Conservation (phyloP, 2,888 invertebrate genomes). For the Apotomis capreana region DNA sequence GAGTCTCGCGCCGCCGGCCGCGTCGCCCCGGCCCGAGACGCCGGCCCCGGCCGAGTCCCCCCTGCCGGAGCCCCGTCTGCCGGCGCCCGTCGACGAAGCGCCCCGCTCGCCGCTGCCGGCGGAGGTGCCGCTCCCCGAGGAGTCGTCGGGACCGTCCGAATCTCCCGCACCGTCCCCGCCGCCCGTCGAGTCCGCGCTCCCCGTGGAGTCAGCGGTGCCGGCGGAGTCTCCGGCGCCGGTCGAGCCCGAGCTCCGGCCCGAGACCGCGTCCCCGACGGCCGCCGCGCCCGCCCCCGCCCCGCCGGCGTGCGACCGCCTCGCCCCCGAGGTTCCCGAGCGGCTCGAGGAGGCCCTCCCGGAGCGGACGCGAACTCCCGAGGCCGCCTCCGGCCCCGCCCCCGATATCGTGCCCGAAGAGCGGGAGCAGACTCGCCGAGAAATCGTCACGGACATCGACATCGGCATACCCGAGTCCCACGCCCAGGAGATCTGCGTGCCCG, state of each 20-base stretch:
- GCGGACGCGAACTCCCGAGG: conserved; percentile 37
- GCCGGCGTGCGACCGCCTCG: conserved; percentile 30
- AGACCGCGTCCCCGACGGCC: conserved; percentile 30
- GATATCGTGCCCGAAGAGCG: conserved; percentile 69
- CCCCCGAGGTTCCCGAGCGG: conserved; percentile 28
- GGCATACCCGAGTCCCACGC: conserved; percentile 72
- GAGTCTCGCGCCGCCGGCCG: conserved; percentile 41
- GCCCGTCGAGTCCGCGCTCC: conserved; percentile 25
- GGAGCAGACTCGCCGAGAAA: conserved; percentile 52
- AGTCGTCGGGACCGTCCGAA: conserved; percentile 41
- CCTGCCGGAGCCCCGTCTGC: conserved; percentile 46
- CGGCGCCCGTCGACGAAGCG: conserved; percentile 40
- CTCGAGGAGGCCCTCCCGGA: conserved; percentile 33
- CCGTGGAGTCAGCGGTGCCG: conserved; percentile 40
- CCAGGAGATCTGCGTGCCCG: conserved; percentile 78
- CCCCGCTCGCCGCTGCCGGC: conserved; percentile 44
- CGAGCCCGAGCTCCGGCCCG: conserved; percentile 43
- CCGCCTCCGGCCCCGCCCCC: conserved; percentile 60
- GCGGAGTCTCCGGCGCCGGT: conserved; percentile 35
- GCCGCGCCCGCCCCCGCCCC: conserved; percentile 39
- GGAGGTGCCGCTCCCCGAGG: conserved; percentile 45
- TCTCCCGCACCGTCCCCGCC: conserved; percentile 28
- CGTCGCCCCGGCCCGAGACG: conserved; percentile 4
- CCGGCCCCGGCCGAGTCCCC: conserved; percentile 45
- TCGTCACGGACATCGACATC: conserved; percentile 73